Evolutionary conservation across 2,888 invertebrate genomes (phyloP).

Genomic region (Salpingus planirostris): DNA sequence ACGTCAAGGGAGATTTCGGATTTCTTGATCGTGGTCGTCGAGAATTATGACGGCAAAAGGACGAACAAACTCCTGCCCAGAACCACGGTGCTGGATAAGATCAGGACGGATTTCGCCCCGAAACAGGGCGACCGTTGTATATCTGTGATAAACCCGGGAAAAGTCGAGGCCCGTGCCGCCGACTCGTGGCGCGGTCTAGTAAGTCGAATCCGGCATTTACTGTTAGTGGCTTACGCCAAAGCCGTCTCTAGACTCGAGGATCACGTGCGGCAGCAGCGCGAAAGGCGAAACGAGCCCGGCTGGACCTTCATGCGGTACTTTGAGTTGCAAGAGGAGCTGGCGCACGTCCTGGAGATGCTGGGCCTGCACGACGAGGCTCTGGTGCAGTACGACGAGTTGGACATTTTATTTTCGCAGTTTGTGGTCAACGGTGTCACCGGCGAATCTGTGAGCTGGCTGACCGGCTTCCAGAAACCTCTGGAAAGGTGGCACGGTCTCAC

Average conservation of each 20-base stretch:
- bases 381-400: slow-evolving; percentile 94
- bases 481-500: slow-evolving; percentile 79
- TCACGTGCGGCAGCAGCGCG: slow-evolving; percentile 79
- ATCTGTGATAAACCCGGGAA: slow-evolving; percentile 83
- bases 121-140: slow-evolving; percentile 84
- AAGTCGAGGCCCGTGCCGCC: slow-evolving; percentile 78
- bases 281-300: slow-evolving; percentile 77
- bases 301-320: slow-evolving; percentile 97
- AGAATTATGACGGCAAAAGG: slow-evolving; percentile 84
- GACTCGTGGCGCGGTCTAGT: slow-evolving; percentile 87
- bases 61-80: slow-evolving; percentile 85
- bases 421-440: slow-evolving; percentile 87
- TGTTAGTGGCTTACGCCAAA: slow-evolving; percentile 79
- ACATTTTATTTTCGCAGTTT: slow-evolving; percentile 94
- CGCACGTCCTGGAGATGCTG: slow-evolving; percentile 89
- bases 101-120: slow-evolving; percentile 85
- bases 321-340: slow-evolving; percentile 88
- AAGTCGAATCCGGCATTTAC: slow-evolving; percentile 69
- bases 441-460: slow-evolving; percentile 76
- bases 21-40: slow-evolving; percentile 91
- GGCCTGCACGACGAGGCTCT: slow-evolving; percentile 89
- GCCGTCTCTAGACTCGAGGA: slow-evolving; percentile 83
- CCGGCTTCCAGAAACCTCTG: slow-evolving; percentile 68
- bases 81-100: slow-evolving; percentile 90
- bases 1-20: slow-evolving; percentile 68